Percentiles rank a stretch among this genome's conserved stretches.
Evolutionary conservation across 2,797 vertebrate genomes (phyloP).

Genomic region (Neosilurus hyrtlii): DNA sequence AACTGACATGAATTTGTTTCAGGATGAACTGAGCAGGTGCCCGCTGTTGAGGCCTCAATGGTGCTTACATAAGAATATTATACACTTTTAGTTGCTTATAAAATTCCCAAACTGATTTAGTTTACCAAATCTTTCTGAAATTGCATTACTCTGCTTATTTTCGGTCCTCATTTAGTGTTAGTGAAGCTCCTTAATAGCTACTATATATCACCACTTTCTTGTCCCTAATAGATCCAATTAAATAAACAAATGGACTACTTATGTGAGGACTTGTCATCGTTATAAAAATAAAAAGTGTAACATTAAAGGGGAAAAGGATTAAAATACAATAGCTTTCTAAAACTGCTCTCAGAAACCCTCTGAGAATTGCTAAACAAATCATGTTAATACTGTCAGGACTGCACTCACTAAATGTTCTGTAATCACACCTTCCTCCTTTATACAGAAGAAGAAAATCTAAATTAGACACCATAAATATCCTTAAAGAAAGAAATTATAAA

Average conservation of each 20-base stretch:
- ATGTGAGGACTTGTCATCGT: constrained; percentile 3
- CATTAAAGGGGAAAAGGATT: neutral
- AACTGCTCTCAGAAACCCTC: neutral
- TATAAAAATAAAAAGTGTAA: neutral
- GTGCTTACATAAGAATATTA: constrained; percentile 46
- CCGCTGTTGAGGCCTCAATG: constrained; percentile 26
- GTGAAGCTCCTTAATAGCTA: constrained; percentile 25
- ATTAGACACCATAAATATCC: constrained; percentile 15
- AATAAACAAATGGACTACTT: constrained; percentile 18
- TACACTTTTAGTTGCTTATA: constrained; percentile 43
- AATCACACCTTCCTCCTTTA: neutral
- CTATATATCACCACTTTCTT: neutral
- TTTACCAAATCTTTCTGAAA: constrained; percentile 29
- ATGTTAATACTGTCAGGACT: neutral
- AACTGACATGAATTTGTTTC: constrained; percentile 15
- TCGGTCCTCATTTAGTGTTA: neutral
- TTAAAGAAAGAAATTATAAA: constrained; percentile 25
- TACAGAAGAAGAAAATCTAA: neutral
- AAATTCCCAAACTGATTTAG: constrained; percentile 43
- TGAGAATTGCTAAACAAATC: constrained; percentile 9
- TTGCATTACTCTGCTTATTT: constrained; percentile 22
- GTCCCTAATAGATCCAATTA: constrained; percentile 23
- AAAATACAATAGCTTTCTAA: neutral
- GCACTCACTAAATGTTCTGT: neutral
- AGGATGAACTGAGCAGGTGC: constrained; percentile 14